Evolutionary conservation across 2,113 vertebrate species (phyloP).

Genomic region (Agapornis roseicollis): DNA sequence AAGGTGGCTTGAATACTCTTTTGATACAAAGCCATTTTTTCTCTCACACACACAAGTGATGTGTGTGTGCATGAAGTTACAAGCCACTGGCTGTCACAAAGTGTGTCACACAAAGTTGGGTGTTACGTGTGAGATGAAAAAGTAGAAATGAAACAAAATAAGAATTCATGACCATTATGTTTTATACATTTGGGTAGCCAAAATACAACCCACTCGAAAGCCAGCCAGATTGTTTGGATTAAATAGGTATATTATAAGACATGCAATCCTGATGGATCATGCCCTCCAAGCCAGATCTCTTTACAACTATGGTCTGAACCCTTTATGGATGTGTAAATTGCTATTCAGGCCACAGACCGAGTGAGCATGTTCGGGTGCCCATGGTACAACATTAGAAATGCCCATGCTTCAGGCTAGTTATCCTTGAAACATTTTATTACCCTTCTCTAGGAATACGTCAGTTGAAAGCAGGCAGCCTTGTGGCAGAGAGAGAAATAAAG

Average conservation of each 20-base stretch:
- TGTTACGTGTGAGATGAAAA: not conserved
- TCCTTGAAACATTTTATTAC: not conserved
- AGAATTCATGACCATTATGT: not conserved
- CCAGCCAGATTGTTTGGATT: not conserved
- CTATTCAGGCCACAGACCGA: not conserved
- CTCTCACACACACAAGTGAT: not conserved
- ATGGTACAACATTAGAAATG: not conserved
- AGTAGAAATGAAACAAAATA: slow-evolving; percentile 3
- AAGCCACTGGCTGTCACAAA: not conserved
- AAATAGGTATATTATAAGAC: not conserved
- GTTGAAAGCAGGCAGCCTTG: slow-evolving; percentile 34
- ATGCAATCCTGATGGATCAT: not conserved
- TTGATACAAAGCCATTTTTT: not conserved
- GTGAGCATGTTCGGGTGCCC: not conserved
- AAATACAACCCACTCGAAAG: not conserved
- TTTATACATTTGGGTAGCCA: not conserved
- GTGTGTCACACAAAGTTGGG: not conserved
- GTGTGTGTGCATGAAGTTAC: not conserved
- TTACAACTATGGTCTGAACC: not conserved
- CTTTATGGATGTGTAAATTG: not conserved
- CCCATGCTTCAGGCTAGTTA: not conserved
- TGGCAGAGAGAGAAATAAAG: slow-evolving; percentile 71
- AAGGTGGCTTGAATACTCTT: not conserved
- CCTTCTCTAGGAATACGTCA: not conserved
- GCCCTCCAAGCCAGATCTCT: not conserved